These are phyloP conservation scores for Ferrisia virgata DNA, from an alignment of 2,888 invertebrate species.

Conservation along the genomic window DNA sequence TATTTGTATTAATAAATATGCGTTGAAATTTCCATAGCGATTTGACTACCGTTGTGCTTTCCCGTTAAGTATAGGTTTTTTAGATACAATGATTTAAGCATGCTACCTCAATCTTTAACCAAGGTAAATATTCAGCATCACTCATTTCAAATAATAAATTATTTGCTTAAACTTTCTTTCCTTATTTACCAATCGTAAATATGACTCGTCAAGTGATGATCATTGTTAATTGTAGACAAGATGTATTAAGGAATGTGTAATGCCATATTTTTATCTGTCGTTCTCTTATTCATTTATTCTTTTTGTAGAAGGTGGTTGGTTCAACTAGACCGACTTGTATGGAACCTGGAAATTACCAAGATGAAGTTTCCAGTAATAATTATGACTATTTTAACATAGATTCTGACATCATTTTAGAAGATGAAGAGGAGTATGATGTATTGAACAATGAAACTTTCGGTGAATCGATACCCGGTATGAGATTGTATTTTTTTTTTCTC, in stretches of 20 bases:
- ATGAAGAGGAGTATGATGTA: constrained; percentile 84
- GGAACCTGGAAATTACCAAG: background rate
- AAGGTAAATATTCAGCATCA: constrained; percentile 27
- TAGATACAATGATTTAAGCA: constrained; percentile 23
- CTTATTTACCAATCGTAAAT: background rate
- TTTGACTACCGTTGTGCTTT: background rate
- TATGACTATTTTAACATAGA: constrained; percentile 33
- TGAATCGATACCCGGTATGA: constrained; percentile 55
- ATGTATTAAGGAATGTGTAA: background rate
- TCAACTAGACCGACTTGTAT: constrained; percentile 2
- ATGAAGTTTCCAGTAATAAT: constrained; percentile 11
- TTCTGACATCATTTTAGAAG: constrained; percentile 50
- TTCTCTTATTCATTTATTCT: background rate
- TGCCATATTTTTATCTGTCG: background rate
- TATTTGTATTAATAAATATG: background rate
- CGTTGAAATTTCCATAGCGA: background rate
- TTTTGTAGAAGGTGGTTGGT: background rate
- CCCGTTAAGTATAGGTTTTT: background rate
- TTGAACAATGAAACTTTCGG: constrained; percentile 92
- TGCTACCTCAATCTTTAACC: constrained; percentile 38
- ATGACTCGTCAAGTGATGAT: background rate
- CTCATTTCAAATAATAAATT: background rate
- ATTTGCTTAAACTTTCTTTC: background rate
- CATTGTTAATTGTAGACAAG: too few species aligned
- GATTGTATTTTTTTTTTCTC: background rate